A percentile compares a stretch with the other conserved stretches of the same genome.
Conservation (phyloP, 2,888 invertebrate genomes). For the Lepetodrilus schrolli region DNA sequence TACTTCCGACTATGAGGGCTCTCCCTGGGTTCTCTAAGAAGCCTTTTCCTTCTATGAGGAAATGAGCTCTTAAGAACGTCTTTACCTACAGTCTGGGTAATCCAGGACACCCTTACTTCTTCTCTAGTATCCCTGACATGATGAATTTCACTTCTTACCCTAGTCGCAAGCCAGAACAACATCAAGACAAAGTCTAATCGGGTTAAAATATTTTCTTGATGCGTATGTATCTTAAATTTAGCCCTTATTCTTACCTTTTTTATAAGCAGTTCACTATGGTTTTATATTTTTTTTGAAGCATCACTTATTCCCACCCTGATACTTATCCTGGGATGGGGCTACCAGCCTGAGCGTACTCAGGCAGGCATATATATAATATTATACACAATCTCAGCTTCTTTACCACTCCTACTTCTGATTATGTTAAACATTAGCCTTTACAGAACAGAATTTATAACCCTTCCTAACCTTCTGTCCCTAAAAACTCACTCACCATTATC, state of each 20-base stretch:
- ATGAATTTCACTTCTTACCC: constrained; percentile 26
- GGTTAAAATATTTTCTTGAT: neutral
- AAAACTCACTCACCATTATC: too few species aligned
- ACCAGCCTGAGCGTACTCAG: constrained; percentile 82
- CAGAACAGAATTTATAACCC: too few species aligned
- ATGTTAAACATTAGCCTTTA: too few species aligned
- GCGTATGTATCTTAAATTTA: constrained; percentile 7
- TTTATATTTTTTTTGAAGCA: constrained; percentile 84
- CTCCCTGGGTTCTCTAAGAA: neutral
- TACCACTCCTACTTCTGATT: constrained; percentile 78
- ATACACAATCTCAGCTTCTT: constrained; percentile 83
- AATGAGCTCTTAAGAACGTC: too few species aligned
- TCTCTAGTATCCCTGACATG: constrained; percentile 8
- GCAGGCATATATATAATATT: constrained; percentile 82
- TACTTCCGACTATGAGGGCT: neutral
- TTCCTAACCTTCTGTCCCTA: too few species aligned
- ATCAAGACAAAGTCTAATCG: neutral
- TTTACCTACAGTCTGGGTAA: neutral
- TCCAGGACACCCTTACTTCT: neutral
- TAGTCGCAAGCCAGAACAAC: constrained; percentile 10
- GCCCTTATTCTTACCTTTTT: constrained; percentile 79
- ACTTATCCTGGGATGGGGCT: constrained; percentile 82
- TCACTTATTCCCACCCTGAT: constrained; percentile 82
- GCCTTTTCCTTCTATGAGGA: too few species aligned
- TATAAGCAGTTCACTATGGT: constrained; percentile 79